These are phyloP conservation scores for Hephaestus fuliginosus DNA, from an alignment of 2,797 vertebrate genomes.

Conservation along the genomic window DNA sequence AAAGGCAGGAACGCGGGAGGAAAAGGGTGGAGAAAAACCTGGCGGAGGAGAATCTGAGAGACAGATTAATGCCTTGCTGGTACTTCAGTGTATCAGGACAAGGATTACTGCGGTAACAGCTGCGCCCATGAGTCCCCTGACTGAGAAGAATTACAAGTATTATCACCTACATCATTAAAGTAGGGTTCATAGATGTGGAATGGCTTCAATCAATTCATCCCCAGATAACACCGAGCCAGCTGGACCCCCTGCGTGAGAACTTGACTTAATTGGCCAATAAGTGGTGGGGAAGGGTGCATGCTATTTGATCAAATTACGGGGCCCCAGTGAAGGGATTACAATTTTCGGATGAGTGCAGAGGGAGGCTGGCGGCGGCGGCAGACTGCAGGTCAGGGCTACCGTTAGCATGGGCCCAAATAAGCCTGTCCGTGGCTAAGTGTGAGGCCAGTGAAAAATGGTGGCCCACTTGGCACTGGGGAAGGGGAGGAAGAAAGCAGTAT, in stretches of 20 bases:
- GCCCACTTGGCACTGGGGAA: conserved; percentile 91
- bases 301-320: conserved; percentile 98
- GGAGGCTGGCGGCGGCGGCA: conserved; percentile 60
- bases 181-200: conserved; percentile 95
- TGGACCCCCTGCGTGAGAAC: conserved; percentile 99
- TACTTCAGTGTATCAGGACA: conserved; percentile 94
- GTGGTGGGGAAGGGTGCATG: conserved; percentile 95
- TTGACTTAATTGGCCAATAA: conserved; percentile 99
- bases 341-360: conserved; percentile 87
- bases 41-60: conserved; percentile 86
- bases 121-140: conserved; percentile 97
- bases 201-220: conserved; percentile 99
- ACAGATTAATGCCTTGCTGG: conserved; percentile 91
- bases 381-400: conserved; percentile 86
- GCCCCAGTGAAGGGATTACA: conserved; percentile 93
- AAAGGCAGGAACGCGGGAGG: conserved; percentile 43
- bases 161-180: conserved; percentile 99
- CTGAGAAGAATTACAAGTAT: conserved; percentile 99
- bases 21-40: conserved; percentile 65
- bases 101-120: conserved; percentile 96
- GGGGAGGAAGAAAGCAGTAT: conserved; percentile 82
- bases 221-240: conserved; percentile 96
- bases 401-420: conserved; percentile 85
- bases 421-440: conserved; percentile 88
- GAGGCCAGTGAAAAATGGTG: conserved; percentile 95